Conservation (phyloP, 2,888 invertebrate species). For the Ophion slaviceki region DNA sequence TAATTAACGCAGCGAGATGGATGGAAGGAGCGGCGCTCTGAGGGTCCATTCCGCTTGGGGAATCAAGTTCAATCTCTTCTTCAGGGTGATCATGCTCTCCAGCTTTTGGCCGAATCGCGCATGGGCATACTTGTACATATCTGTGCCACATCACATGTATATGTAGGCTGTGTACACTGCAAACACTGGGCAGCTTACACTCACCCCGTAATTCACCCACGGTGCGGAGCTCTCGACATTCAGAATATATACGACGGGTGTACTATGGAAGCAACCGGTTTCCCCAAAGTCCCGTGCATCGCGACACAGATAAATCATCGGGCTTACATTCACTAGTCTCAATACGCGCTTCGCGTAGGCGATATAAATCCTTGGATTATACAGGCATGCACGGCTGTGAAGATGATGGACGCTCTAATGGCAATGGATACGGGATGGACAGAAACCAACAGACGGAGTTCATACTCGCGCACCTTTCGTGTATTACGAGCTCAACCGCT, state of each 20-base stretch:
- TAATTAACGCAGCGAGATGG: conserved; percentile 40
- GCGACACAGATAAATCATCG: conserved; percentile 42
- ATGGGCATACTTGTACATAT: conserved; percentile 24
- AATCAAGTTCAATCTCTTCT: conserved; percentile 41
- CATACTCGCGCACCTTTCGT: too few species aligned
- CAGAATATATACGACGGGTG: conserved; percentile 5
- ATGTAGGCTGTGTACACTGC: not conserved
- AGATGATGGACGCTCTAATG: not conserved
- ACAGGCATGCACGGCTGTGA: not conserved
- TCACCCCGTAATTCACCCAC: conserved; percentile 17
- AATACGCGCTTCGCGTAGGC: not conserved
- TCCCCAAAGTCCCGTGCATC: conserved; percentile 20
- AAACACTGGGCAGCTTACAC: not conserved
- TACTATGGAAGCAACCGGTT: conserved; percentile 15
- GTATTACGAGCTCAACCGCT: too few species aligned
- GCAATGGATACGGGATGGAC: too few species aligned
- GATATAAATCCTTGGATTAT: conserved; percentile 10
- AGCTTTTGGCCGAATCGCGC: conserved; percentile 24
- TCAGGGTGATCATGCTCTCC: conserved; percentile 29
- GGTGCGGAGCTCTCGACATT: conserved; percentile 26
- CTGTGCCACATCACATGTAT: not conserved
- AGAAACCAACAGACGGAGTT: too few species aligned
- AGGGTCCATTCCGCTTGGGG: conserved; percentile 36
- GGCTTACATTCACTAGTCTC: conserved; percentile 1
- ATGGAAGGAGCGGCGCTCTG: conserved; percentile 29